Base-by-base conservation (phyloP, 2,888 invertebrate genomes). In the Pristionchus exspectatus region DNA sequence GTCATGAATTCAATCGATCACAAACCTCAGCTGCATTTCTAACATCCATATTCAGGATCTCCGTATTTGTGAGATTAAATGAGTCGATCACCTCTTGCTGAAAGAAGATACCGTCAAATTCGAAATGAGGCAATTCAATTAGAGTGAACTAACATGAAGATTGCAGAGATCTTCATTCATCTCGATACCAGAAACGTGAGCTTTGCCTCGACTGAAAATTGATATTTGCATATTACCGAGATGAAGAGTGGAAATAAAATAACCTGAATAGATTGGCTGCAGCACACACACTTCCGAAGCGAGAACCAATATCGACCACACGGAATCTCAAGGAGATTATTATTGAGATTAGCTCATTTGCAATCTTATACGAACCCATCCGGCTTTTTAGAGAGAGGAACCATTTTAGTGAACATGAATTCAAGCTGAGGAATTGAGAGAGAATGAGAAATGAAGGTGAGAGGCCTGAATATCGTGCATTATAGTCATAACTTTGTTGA, bases 241-340 rank as follows among this genome's bases (percentile, higher is more conserved):
- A 56, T n/a, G 44, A 86, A 0, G 81, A 16, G 38, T 38, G 38
- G 38, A 38, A 38, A 38, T 50, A 50, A 50, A 50, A 50, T 50
- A 50, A 93, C 93, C 92, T 91, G 89, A 91, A 94, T 44, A 93
- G 88, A 18, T 90, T 86, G 24, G 93, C 93, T 14, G 96, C 97
- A 96, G 96, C 97, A 16, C 97, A 95, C 88, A 97, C 96, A 90
- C 96, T 96, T 85, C 97, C 97, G 87, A 97, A 95, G 94, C 97
- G 96, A 27, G 97, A 97, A 12, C 97, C 97, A 89, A 97, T 96
- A 95, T 97, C 97, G 56, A 97, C 94, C 86, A 97, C 95, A 27
- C 90, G 59, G 74, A 90, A 91, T 74, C 87, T 88, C 33, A 12
- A 81, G 7, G 27, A 3, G 16, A 81, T 54, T 74, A 81, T 54